Evolutionary conservation across 2,797 vertebrate species (phyloP).

Genomic region (Melanotaenia boesemani): DNA sequence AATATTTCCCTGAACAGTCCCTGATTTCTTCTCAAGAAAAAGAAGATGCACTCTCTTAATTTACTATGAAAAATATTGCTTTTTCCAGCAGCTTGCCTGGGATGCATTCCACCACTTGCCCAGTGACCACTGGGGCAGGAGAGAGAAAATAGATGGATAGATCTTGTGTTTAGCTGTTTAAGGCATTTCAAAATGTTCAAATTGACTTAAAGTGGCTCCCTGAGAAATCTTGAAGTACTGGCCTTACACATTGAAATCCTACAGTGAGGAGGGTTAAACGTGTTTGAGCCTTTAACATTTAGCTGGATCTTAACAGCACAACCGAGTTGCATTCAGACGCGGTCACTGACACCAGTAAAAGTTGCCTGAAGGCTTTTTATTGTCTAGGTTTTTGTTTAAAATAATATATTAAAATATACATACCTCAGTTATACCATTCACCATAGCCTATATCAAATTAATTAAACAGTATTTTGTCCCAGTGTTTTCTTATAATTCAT

Average conservation of each 20-base stretch:
- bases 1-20: background rate
- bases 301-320: background rate
- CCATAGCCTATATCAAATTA: background rate
- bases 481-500: slow-evolving; percentile 12
- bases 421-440: no score
- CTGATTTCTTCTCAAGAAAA: background rate
- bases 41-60: background rate
- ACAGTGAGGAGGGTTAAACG: background rate
- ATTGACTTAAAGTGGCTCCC: background rate
- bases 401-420: no score
- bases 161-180: background rate
- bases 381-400: no score
- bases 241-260: background rate
- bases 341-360: background rate
- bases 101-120: background rate
- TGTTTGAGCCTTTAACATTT: background rate
- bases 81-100: background rate
- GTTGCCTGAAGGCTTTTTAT: background rate
- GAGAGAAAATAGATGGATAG: background rate
- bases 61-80: background rate
- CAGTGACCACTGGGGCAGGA: background rate
- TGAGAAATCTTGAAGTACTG: background rate
- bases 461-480: background rate
- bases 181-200: background rate
- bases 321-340: background rate